phyloP scores from a whole-genome alignment of 2,113 vertebrate genomes.

The Pseudorhombus dupliciocellatus region DNA sequence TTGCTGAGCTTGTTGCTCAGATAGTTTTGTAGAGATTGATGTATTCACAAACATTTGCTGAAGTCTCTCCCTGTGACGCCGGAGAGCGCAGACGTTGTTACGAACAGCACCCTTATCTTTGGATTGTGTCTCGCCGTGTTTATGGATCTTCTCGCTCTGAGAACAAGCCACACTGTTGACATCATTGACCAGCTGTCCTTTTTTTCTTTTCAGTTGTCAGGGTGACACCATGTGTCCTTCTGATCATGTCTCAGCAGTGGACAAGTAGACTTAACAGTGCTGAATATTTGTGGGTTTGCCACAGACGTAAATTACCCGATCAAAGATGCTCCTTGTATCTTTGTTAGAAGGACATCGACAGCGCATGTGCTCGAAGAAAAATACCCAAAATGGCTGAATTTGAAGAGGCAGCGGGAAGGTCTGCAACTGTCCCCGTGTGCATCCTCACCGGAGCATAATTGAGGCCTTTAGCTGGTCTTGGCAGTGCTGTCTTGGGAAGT shows the following conservation, averaged over 20 bases:
- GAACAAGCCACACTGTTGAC: constrained; percentile 53
- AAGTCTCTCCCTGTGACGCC: constrained; percentile 26
- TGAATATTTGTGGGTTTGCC: not conserved
- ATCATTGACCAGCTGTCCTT: constrained; percentile 31
- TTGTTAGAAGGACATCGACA: too few relatives aligned
- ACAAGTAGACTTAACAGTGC: not conserved
- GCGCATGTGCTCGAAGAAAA: not conserved
- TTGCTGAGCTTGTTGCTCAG: constrained; percentile 47
- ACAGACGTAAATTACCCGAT: too few relatives aligned
- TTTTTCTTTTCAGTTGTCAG: constrained; percentile 19
- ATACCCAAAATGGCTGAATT: not conserved
- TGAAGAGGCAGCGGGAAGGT: not conserved
- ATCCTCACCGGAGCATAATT: not conserved
- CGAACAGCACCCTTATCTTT: constrained; percentile 20
- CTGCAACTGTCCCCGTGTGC: not conserved
- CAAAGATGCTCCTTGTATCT: not conserved
- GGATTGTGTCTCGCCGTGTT: constrained; percentile 8
- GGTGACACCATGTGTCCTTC: constrained; percentile 21
- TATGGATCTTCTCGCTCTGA: constrained; percentile 42
- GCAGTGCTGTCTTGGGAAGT: constrained; percentile 65
- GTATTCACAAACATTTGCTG: constrained; percentile 54
- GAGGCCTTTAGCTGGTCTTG: constrained; percentile 35
- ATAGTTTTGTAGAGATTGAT: constrained; percentile 53
- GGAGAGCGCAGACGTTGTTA: constrained; percentile 38
- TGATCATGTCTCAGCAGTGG: not conserved